These are phyloP conservation scores for Enteromius unitaeniatus DNA, from an alignment of 2,797 vertebrate species.

Conservation along the genomic window DNA sequence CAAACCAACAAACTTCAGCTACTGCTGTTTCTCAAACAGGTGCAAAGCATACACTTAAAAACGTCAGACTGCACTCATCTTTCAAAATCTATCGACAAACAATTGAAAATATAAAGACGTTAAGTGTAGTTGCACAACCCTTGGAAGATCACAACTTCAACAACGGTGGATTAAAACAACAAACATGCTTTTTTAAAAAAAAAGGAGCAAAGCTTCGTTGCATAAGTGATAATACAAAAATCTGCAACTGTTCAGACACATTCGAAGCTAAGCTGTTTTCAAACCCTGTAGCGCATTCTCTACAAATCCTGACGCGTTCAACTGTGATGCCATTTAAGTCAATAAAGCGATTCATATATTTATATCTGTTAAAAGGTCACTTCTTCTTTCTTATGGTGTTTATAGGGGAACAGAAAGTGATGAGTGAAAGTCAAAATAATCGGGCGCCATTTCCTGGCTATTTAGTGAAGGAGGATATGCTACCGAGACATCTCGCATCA, in stretches of 20 bases:
- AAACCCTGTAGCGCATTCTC: neutral
- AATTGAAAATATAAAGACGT: neutral
- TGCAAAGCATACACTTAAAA: neutral
- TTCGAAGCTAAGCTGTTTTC: neutral
- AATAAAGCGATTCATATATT: constrained; percentile 9
- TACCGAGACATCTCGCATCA: constrained; percentile 58
- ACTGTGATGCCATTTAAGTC: neutral
- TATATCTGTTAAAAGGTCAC: constrained; percentile 65
- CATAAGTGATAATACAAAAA: neutral
- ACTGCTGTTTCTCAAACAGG: neutral
- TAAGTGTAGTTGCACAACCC: neutral
- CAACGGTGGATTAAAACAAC: neutral
- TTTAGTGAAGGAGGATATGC: neutral
- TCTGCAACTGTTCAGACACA: neutral
- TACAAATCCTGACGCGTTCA: neutral
- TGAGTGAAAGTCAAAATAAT: constrained; percentile 52
- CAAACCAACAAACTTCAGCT: neutral
- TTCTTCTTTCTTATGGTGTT: constrained; percentile 65
- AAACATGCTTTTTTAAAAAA: neutral
- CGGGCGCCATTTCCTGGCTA: neutral
- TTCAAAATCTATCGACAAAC: neutral
- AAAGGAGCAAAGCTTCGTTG: neutral
- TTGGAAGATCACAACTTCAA: neutral
- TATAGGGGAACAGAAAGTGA: constrained; percentile 42
- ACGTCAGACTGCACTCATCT: too few relatives aligned